Percentiles rank a stretch among this genome's conserved stretches.
Evolutionary conservation across 1,140 invertebrate species (phyloP).

Genomic region (Drosophila serrata): DNA sequence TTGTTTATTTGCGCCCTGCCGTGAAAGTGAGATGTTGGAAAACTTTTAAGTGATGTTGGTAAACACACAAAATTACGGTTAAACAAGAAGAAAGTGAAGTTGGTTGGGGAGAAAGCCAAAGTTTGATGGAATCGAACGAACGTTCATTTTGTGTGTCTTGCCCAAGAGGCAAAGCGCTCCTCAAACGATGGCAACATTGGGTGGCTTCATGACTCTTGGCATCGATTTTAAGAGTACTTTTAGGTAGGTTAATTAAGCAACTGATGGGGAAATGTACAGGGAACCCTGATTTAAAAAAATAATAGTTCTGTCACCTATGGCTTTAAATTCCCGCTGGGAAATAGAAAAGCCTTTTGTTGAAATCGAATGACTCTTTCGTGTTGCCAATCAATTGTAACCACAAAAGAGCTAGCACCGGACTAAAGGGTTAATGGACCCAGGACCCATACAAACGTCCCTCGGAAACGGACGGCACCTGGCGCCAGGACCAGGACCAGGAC

Average conservation of each 20-base stretch:
- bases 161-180: slow-evolving; percentile 1
- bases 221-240: background rate
- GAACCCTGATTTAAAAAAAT: too few species aligned
- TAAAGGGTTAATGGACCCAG: slow-evolving; percentile 11
- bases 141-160: slow-evolving; percentile 32
- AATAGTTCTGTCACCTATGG: too few species aligned
- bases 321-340: background rate
- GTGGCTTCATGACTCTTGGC: background rate
- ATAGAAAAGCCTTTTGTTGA: background rate
- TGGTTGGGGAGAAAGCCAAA: slow-evolving; percentile 1
- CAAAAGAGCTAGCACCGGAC: background rate
- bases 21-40: slow-evolving; percentile 66
- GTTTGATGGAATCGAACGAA: slow-evolving; percentile 43
- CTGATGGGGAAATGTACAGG: too few species aligned
- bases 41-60: slow-evolving; percentile 74
- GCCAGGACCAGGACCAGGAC: slow-evolving; percentile 11
- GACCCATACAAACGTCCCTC: background rate
- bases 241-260: background rate
- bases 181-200: background rate
- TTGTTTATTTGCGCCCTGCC: slow-evolving; percentile 35
- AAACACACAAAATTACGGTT: slow-evolving; percentile 58
- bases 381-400: slow-evolving; percentile 9
- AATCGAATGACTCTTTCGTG: slow-evolving; percentile 13
- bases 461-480: slow-evolving; percentile 16
- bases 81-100: slow-evolving; percentile 34